A percentile compares a stretch with the other conserved stretches of the same genome.
Evolutionary conservation across 2,888 invertebrate species (phyloP).

Genomic region (Dascillus cervinus): DNA sequence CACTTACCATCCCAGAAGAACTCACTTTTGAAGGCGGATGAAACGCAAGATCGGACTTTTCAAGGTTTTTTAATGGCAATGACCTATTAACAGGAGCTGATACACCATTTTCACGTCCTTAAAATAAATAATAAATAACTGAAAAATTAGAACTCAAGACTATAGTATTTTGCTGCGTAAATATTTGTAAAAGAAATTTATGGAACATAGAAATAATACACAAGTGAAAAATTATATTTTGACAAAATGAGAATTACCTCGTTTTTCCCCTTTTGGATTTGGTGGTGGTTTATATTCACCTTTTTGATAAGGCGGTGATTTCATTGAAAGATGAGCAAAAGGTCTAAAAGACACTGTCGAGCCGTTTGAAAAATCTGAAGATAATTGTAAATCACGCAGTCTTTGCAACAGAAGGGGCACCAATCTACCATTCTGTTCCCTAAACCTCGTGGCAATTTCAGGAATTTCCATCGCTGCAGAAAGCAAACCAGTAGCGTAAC

Average conservation of each 20-base stretch:
- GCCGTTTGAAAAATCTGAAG: constrained; percentile 28
- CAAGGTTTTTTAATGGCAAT: too few relatives aligned
- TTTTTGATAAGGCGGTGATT: constrained; percentile 29
- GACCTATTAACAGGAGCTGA: not conserved
- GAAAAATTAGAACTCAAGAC: too few relatives aligned
- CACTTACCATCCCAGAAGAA: too few relatives aligned
- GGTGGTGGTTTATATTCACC: constrained; percentile 18
- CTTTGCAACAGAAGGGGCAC: constrained; percentile 84
- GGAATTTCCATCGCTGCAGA: constrained; percentile 96
- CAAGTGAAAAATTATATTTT: too few relatives aligned
- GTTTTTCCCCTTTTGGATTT: too few relatives aligned
- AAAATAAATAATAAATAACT: too few relatives aligned
- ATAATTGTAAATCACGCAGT: constrained; percentile 56
- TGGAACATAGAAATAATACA: too few relatives aligned
- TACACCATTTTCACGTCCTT: not conserved
- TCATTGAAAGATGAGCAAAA: constrained; percentile 47
- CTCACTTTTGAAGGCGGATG: too few relatives aligned
- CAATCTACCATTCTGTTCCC: constrained; percentile 77
- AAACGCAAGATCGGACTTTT: too few relatives aligned
- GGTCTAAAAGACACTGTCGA: constrained; percentile 38
- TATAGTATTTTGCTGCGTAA: too few relatives aligned
- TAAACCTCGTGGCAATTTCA: constrained; percentile 85
- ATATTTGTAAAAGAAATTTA: too few relatives aligned
- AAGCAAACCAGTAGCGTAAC: constrained; percentile 88
- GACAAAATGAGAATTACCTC: too few relatives aligned